Conservation (phyloP, 2,113 vertebrate species). For the Upupa epops region DNA sequence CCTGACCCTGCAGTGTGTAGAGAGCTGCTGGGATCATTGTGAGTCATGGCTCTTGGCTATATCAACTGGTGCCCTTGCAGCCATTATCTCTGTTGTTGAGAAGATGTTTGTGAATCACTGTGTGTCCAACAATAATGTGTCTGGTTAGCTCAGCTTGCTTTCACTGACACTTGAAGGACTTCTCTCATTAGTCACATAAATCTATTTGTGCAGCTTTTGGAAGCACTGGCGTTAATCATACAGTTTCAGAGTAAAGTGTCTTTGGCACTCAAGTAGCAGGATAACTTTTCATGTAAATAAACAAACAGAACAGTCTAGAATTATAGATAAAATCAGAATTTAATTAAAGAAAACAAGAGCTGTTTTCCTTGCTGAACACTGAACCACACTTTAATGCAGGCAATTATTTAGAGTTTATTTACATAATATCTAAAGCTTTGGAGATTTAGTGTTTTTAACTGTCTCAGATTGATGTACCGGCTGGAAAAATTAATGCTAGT, state of each 20-base stretch:
- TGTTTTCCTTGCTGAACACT: slow-evolving; percentile 15
- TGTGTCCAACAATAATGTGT: neutral
- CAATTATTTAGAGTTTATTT: slow-evolving; percentile 57
- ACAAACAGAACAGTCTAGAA: slow-evolving; percentile 14
- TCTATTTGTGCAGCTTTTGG: neutral
- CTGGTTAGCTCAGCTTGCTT: neutral
- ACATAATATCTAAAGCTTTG: slow-evolving; percentile 27
- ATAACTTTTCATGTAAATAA: slow-evolving; percentile 24
- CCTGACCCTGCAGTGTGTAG: neutral
- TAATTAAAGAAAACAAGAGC: slow-evolving; percentile 24
- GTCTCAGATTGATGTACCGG: neutral
- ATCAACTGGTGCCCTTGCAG: neutral
- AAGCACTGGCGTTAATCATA: neutral
- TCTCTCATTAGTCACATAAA: neutral
- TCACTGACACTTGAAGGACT: neutral
- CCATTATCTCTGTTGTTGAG: neutral
- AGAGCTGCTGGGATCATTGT: neutral
- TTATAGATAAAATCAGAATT: slow-evolving; percentile 50
- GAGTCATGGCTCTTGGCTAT: neutral
- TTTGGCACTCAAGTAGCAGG: neutral
- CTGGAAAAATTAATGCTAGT: slow-evolving; percentile 27
- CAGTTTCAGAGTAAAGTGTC: slow-evolving; percentile 8
- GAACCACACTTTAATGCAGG: slow-evolving; percentile 5
- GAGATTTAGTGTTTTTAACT: neutral
- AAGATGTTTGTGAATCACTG: neutral